Evolutionary conservation across 2,888 invertebrate species (phyloP), one percentile per base, ranked within the genome.

Genomic region (Agonopterix heracliana): DNA sequence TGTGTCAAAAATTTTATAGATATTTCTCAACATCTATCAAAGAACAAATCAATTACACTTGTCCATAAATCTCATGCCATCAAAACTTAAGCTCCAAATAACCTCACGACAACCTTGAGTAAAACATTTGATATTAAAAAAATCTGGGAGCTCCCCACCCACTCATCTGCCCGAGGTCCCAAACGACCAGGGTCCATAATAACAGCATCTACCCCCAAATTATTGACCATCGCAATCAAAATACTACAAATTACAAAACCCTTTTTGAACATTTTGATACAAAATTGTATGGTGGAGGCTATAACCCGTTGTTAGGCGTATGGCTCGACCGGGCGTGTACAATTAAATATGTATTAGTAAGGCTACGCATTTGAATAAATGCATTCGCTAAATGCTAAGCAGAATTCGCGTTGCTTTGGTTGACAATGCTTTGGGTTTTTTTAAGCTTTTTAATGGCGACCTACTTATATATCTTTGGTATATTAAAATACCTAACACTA

Each of bases 291-390:
- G 46, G 26, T 13, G 14, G 13, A 13, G 41, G 12, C 44, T 26
- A 26, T 3, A 26, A 26, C 26, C 26, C 26, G 26, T 26, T 26
- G 26, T 26, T 26, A 26, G 7, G 26, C 26, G 26, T 26, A 7
- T 26, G 26, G 34, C 3, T 13, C 26, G n/a, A 44, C n/a, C 10
- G 17, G 45, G 79, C 71, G 79, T 76, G 71, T 59, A 68, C 74
- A 78, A 81, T 84, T 81, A 82, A 83, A 84, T 82, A 81, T 81
- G 79, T 75, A 84, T 83, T 79, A 82, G 71, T 74, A 13, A 72
- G 73, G 41, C 61, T 63, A 53, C 59, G 57, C 60, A 75, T 78
- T 77, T 74, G 69, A 78, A 76, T 79, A 75, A 72, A 71, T 74
- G 74, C 66, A 71, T 26, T 71, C 72, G 72, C 66, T 71, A 68